Evolutionary conservation across 2,888 invertebrate genomes (phyloP), one percentile per base, ranked within the genome.

Genomic region (Oscheius sp.): DNA sequence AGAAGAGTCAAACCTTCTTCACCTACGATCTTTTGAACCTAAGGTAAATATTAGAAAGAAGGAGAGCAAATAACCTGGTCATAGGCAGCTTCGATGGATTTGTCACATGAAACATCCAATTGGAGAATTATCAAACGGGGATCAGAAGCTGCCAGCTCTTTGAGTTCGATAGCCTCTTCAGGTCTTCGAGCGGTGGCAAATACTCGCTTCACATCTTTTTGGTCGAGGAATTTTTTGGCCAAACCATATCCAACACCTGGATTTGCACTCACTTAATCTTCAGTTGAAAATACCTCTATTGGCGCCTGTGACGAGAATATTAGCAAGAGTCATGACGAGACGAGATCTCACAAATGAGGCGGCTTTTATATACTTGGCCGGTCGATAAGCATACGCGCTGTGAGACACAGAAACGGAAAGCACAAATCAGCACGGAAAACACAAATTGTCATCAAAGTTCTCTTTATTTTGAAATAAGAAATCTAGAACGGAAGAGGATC

Each of bases 161-260:
- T 55, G 33, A 67, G 42, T 15, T 55, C 67, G 25, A 25, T 39
- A 8, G 66, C 66, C n/a, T 66, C 66, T 15, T 53, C 53, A 2
- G 55, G 42, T 29, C 57, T 53, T 57, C 55, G 23, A 20, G 37
- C 45, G 5, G 66, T 57, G 27, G 66, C 66, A 45, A 66, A 45
- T 8, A 66, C 57, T 17, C 27, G 20, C 25, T 55, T 55, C 17
- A 66, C 27, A 15, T 71, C 66, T n/a, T 68, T 46, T 46, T 68
- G 12, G 23, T 46, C 46, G 15, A 68, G 34, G 31, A 61, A 61
- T 4, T 31, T 33, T n/a, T 37, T 45, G 17, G 61, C 68, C 33
- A 68, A 48, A 17, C 58, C 68, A n/a, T 45, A 48, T 8, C 68
- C 68, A 39, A 68, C 48, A 33, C 68, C 68, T 4, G 58, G 45